A percentile compares a stretch with the other conserved stretches of the same genome.
Conservation (phyloP, 2,888 invertebrate species). For the Steinernema scapterisci region DNA sequence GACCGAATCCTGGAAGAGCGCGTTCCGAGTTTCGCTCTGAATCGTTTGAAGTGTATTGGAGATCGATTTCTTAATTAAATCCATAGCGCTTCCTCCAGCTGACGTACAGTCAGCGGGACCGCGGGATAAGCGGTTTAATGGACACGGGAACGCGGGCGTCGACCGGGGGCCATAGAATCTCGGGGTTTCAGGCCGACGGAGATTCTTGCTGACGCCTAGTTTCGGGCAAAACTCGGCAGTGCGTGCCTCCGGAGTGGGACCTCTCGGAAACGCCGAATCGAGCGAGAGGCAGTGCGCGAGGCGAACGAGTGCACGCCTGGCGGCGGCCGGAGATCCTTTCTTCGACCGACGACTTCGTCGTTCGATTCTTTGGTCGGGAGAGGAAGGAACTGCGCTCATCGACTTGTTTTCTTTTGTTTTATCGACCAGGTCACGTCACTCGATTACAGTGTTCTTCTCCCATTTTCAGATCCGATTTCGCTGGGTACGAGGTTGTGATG, state of each 20-base stretch:
- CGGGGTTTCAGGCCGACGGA: not conserved
- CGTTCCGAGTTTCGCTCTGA: not conserved
- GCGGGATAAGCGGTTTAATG: too few species aligned
- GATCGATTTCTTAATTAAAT: slow-evolving; percentile 19
- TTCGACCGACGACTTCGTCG: not conserved
- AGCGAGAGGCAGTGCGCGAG: not conserved
- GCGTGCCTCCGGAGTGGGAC: not conserved
- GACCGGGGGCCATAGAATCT: not conserved
- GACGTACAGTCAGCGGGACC: too few species aligned
- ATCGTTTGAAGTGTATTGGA: slow-evolving; percentile 7
- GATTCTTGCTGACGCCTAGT: not conserved
- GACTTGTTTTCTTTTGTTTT: slow-evolving; percentile 28
- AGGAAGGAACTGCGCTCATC: not conserved
- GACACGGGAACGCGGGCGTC: too few species aligned
- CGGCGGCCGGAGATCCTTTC: not conserved
- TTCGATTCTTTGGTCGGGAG: too few species aligned
- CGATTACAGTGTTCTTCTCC: not conserved
- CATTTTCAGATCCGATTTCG: not conserved
- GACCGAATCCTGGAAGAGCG: not conserved
- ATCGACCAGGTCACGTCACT: not conserved
- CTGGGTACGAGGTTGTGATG: not conserved
- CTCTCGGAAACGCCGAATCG: slow-evolving; percentile 11
- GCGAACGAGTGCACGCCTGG: too few species aligned
- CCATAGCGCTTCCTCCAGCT: not conserved
- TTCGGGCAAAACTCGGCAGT: not conserved